A percentile compares a stretch with the other conserved stretches of the same genome.
Evolutionary conservation across 2,888 invertebrate species (phyloP).

Genomic region (Acronicta psi): DNA sequence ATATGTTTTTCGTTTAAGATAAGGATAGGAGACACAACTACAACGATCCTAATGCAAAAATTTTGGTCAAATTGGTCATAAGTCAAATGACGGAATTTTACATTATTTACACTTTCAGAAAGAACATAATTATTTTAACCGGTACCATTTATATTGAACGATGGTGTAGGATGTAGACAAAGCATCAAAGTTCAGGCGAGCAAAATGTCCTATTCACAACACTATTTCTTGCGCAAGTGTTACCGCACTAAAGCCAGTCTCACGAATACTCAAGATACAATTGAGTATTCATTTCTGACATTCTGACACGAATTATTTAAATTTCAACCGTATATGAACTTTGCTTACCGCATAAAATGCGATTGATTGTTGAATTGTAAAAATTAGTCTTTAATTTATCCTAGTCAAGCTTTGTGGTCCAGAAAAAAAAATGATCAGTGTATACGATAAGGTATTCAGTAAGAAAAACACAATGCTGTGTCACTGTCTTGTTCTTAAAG

Average conservation of each 20-base stretch:
- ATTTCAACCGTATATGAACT: conserved; percentile 16
- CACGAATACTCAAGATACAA: conserved; percentile 54
- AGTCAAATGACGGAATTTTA: conserved; percentile 17
- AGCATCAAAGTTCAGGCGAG: conserved; percentile 43
- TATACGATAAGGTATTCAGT: conserved; percentile 8
- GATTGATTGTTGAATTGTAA: background rate
- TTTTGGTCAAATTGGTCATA: too few relatives aligned
- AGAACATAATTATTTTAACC: conserved; percentile 40
- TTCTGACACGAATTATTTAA: conserved; percentile 31
- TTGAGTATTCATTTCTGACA: conserved; percentile 50
- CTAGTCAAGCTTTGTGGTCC: conserved; percentile 4
- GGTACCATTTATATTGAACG: conserved; percentile 34
- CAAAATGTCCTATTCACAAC: conserved; percentile 59
- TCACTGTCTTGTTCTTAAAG: too few relatives aligned
- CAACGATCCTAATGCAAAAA: too few relatives aligned
- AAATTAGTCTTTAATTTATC: conserved; percentile 22
- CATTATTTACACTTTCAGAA: background rate
- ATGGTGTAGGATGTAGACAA: conserved; percentile 29
- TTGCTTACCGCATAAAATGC: conserved; percentile 2
- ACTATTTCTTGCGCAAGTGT: conserved; percentile 60
- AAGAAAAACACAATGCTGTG: background rate
- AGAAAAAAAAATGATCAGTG: conserved; percentile 9
- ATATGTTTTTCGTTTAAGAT: too few relatives aligned
- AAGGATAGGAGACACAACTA: too few relatives aligned
- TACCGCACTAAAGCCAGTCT: conserved; percentile 55